These are phyloP conservation scores for Drosophila yakuba DNA, from an alignment of 1,140 invertebrate genomes.

Conservation along the genomic window DNA sequence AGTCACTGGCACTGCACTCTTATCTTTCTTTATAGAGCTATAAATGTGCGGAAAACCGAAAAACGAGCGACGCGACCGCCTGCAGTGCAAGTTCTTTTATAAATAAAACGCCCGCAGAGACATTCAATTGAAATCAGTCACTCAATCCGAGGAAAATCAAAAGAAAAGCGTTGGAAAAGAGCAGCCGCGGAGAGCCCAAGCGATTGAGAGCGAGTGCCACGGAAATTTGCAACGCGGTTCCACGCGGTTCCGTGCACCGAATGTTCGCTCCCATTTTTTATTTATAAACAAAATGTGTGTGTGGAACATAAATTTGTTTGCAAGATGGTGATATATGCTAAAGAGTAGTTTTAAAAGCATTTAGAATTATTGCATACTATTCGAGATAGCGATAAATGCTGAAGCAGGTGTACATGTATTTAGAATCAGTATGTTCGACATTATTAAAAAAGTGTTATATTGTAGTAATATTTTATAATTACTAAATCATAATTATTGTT, in stretches of 20 bases:
- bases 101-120: constrained; percentile 71
- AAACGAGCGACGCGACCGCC: constrained; percentile 60
- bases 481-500: too few species aligned
- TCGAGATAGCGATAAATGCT: too few species aligned
- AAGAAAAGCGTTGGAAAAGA: constrained; percentile 60
- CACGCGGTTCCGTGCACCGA: constrained; percentile 83
- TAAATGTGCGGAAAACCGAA: constrained; percentile 28
- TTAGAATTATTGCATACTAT: too few species aligned
- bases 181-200: constrained; percentile 29
- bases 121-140: constrained; percentile 71
- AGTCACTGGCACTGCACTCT: constrained; percentile 30
- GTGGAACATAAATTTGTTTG: constrained; percentile 65
- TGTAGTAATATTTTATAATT: too few species aligned
- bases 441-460: too few species aligned
- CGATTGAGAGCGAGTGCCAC: constrained; percentile 27
- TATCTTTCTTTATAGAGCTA: constrained; percentile 52
- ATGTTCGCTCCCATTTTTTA: constrained; percentile 75
- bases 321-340: too few species aligned
- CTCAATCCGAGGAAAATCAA: constrained; percentile 69
- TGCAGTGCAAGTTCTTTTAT: constrained; percentile 82
- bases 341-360: too few species aligned
- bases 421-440: too few species aligned
- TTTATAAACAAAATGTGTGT: constrained; percentile 77
- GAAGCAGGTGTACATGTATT: too few species aligned
- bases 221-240: constrained; percentile 77